Base-by-base conservation (phyloP, 2,797 vertebrate genomes). In the Enteromius mattozi region DNA sequence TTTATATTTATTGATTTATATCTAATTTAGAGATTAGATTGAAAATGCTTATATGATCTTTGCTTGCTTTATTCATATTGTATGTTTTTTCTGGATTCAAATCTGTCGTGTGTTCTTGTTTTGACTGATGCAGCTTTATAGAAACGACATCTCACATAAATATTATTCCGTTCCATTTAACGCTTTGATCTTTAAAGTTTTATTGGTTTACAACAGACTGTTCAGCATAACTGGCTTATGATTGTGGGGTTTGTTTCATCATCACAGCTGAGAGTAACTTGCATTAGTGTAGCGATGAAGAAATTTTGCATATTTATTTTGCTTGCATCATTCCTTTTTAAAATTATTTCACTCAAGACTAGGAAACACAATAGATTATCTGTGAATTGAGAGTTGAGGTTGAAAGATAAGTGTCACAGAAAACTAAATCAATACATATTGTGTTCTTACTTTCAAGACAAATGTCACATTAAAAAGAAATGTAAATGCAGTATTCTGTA, bases 401-500 rank as follows among this genome's bases (percentile, higher is more conserved):
- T 61, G 21, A 69, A 27, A 1, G 19, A 54, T 17, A 45, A 0
- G 61, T 24, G 56, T 70, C 37, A 7, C n/a, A 14, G 6, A 49
- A 75, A 70, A 69, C 27, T 49, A 1, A 49, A 35, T 30, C 33
- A 19, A 69, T 72, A 4, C 27, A 16, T 37, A 78, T 61, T 47
- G 68, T 35, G 35, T 54, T 75, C 7, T 63, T 84, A 33, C 35
- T 80, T 74, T 66, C n/a, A 49, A 72, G 33, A 86, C 47, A 54
- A 75, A 59, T 40, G 33, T 42, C 63, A 66, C 47, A 24, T 66
- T 24, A 76, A 45, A 54, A 51, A 37, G 9, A 16, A 24, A 56
- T 65, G 42, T 42, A 84, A 87, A 92, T 89, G 86, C 89, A 91
- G 87, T 92, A 91, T 92, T 93, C 70, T 90, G 90, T 92, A 91